Conservation (phyloP, 2,888 invertebrate species). For the Trachelus iudaicus region DNA sequence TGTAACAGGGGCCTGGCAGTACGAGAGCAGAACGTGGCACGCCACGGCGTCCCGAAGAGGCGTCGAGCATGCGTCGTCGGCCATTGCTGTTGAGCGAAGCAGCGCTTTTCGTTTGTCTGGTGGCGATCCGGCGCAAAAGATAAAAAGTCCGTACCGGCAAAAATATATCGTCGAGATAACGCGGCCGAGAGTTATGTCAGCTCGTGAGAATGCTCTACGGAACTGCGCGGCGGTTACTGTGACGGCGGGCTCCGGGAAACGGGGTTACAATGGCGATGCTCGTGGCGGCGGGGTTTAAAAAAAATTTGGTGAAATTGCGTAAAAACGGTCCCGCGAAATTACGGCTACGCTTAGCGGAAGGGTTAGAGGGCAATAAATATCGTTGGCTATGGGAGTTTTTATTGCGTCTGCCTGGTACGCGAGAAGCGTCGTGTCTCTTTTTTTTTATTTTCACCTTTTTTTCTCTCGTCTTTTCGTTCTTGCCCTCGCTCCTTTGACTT, state of each 20-base stretch:
- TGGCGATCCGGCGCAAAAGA: slow-evolving; percentile 30
- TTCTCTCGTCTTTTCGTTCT: background rate
- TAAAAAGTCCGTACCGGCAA: slow-evolving; percentile 44
- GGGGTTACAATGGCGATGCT: background rate
- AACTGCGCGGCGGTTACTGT: slow-evolving; percentile 19
- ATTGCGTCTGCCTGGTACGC: slow-evolving; percentile 7
- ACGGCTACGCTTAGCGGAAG: slow-evolving; percentile 4
- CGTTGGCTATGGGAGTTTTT: slow-evolving; percentile 40
- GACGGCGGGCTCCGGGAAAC: slow-evolving; percentile 8
- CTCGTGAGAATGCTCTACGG: slow-evolving; percentile 21
- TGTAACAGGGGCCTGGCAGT: background rate
- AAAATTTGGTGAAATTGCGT: slow-evolving; percentile 40
- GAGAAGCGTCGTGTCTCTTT: too few relatives aligned
- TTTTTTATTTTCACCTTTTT: background rate
- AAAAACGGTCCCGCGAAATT: slow-evolving; percentile 21
- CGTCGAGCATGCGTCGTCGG: slow-evolving; percentile 12
- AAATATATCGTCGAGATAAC: slow-evolving; percentile 51
- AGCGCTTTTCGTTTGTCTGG: slow-evolving; percentile 28
- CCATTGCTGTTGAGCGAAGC: slow-evolving; percentile 29
- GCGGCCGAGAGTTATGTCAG: slow-evolving; percentile 39
- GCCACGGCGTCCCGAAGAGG: background rate
- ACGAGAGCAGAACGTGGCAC: background rate
- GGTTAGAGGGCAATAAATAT: slow-evolving; percentile 45
- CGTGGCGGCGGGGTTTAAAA: slow-evolving; percentile 15
- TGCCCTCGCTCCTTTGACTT: background rate